A percentile compares a stretch with the other conserved stretches of the same genome.
phyloP scores from a whole-genome alignment of 2,888 invertebrate genomes.

The Elysia crispata region DNA sequence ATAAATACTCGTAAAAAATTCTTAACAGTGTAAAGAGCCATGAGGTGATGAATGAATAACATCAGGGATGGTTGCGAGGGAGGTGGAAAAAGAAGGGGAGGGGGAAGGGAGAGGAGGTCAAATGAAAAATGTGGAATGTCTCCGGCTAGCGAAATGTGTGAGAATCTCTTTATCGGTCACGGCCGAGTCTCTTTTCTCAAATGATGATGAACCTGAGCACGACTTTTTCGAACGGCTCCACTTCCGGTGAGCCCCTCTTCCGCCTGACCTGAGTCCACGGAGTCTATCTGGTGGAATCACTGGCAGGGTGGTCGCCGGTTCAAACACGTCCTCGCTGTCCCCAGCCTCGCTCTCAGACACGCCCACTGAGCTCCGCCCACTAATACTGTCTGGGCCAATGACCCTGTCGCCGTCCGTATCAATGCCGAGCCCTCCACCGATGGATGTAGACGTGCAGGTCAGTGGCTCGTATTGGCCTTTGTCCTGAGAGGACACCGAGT shows the following conservation, averaged over 20 bases:
- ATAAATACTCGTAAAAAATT: no score
- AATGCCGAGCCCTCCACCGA: slow-evolving; percentile 4
- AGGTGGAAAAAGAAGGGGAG: not conserved
- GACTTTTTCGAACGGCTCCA: slow-evolving; percentile 47
- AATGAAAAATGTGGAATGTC: slow-evolving; percentile 69
- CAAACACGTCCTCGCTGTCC: slow-evolving; percentile 42
- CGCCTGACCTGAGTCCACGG: slow-evolving; percentile 51
- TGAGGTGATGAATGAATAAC: no score
- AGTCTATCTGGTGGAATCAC: slow-evolving; percentile 28
- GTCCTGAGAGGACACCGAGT: slow-evolving; percentile 43
- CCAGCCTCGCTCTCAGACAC: slow-evolving; percentile 45
- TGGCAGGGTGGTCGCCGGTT: slow-evolving; percentile 18
- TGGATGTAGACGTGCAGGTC: slow-evolving; percentile 47
- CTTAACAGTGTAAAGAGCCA: no score
- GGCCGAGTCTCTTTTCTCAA: slow-evolving; percentile 53
- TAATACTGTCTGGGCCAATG: slow-evolving; percentile 14
- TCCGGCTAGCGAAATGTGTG: slow-evolving; percentile 61
- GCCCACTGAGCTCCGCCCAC: slow-evolving; percentile 14
- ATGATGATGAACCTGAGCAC: slow-evolving; percentile 32
- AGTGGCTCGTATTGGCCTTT: slow-evolving; percentile 44
- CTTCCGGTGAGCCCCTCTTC: slow-evolving; percentile 47
- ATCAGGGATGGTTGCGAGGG: no score
- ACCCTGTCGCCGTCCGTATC: slow-evolving; percentile 34
- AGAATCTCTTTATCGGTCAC: slow-evolving; percentile 68
- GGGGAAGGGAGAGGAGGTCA: slow-evolving; percentile 27